Evolutionary conservation across 2,888 invertebrate species (phyloP), one percentile per base, ranked within the genome.

Genomic region (Sericinus montela): DNA sequence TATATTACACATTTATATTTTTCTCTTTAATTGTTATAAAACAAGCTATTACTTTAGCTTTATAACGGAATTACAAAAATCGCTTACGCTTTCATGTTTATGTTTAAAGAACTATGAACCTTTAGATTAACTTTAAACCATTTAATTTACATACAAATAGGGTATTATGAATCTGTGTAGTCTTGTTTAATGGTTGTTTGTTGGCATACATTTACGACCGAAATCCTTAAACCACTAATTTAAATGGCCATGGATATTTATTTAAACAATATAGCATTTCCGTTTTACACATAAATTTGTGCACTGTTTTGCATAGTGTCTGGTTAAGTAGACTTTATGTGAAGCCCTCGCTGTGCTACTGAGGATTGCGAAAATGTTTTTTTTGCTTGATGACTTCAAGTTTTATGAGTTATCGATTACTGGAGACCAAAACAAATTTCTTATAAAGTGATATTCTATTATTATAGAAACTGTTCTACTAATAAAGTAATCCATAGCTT

Each of bases 121-220:
- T 62, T 67, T 67, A 73, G 65, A 76, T 75, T 75, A 78, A 79
- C 75, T 71, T 66, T 56, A 58, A 67, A 65, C 64, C 63, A 65
- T 70, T 58, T 64, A 72, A 80, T 83, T 81, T 74, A 69, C 83
- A 84, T 84, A 78, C 65, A 81, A 83, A 84, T 83, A 74, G 76
- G 66, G 63, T 67, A 72, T 80, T 80, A 78, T 62, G 70, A 67
- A 66, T 71, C 72, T 28, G 35, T 40, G 39, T 69, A 72, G 68
- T 59, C 66, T 69, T 58, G 59, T 59, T 32, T 76, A 79, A 79
- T 79, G 75, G 74, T 52, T 69, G 72, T 80, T 75, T 72, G 79
- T 76, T 65, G 75, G 73, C 72, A 69, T 50, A 54, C 52, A 60
- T 66, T 64, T 52, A 59, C 54, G 58, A 46, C 58, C 59, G 60